Conservation (phyloP, 1,140 invertebrate genomes). For the Pantala flavescens region DNA sequence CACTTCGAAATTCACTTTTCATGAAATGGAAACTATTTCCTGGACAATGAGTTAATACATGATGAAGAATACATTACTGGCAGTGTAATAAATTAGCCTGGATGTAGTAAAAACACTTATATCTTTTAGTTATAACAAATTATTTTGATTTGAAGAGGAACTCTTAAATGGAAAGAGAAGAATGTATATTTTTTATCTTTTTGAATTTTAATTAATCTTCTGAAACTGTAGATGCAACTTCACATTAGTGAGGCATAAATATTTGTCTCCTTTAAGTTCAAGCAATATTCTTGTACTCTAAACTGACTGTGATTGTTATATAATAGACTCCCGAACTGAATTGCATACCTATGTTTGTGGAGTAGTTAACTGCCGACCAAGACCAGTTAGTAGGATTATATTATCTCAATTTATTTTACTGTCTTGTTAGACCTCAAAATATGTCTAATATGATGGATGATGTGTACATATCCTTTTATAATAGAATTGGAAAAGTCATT, state of each 20-base stretch:
- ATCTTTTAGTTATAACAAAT: not conserved
- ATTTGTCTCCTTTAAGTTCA: not conserved
- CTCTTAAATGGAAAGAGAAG: not conserved
- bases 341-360: not conserved
- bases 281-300: constrained; percentile 2
- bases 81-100: too few species aligned
- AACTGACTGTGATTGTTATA: not conserved
- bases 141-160: not conserved
- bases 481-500: not conserved
- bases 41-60: too few species aligned
- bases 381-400: not conserved
- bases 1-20: too few species aligned
- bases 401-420: not conserved
- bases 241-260: not conserved
- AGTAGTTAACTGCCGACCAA: not conserved
- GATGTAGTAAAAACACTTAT: not conserved
- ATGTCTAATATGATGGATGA: not conserved
- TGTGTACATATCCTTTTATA: constrained; percentile 8
- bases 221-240: not conserved
- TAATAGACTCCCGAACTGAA: not conserved
- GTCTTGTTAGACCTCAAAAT: not conserved
- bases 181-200: not conserved
- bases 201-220: not conserved
- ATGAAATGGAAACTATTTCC: too few species aligned
- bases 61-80: too few species aligned